Evolutionary conservation across 1,140 invertebrate genomes (phyloP), one percentile per base, ranked within the genome.

Genomic region (Matsumurasca onukii): DNA sequence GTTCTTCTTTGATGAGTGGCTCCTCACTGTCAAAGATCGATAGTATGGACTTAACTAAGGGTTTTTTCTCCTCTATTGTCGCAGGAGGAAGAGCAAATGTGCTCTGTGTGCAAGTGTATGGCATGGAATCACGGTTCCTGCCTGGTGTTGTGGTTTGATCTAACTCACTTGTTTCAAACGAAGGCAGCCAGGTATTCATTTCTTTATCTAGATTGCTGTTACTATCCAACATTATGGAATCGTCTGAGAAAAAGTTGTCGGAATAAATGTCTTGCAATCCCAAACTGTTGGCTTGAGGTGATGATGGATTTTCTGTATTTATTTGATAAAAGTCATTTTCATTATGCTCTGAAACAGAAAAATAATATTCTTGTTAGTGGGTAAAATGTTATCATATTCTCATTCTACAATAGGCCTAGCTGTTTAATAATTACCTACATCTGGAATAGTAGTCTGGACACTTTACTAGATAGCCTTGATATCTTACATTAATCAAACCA

Each of bases 301-400:
- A 27, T 27, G 55, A 59, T 59, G 55, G 55, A 59, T 22, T 13
- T 59, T 27, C 55, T 27, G 22, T 13, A 59, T 59, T 9, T 59
- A 9, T 29, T 3, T 27, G 15, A 27, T 27, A 2, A 59, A 59
- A 59, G 55, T 59, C 55, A 59, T 59, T 25, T 59, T 59, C 55
- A 59, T 9, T 59, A 27, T 59, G 55, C 30, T 22, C 55, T 59
- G 25, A 9, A 59, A 59, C 55, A 59, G 30, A 59, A 59, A 5
- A 52, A 52, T 39, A 39, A 39, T 39, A 39, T 9, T 9, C 17
- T 17, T 9, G 34, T 39, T 39, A 39, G 34, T 9, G 17, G 34
- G n/a, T n/a, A n/a, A n/a, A n/a, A n/a, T n/a, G n/a, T n/a, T n/a
- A n/a, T n/a, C n/a, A n/a, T n/a, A n/a, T n/a, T n/a, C n/a, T n/a